Base-by-base conservation (phyloP, 2,888 invertebrate genomes). In the Bellardia pandia region DNA sequence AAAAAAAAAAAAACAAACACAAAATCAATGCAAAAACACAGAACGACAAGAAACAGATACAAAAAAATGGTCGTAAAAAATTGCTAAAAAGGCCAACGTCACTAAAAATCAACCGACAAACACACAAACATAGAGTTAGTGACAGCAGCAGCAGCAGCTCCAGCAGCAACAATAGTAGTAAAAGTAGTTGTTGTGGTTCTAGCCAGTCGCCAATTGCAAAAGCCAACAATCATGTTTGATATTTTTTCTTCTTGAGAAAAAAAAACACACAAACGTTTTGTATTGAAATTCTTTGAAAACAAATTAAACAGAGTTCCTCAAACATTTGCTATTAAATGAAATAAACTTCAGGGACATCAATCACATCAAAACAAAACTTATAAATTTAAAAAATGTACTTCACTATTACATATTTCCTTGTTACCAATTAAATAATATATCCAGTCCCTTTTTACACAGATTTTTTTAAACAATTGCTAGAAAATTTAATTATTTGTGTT, bases 1-100 rank as follows among this genome's bases (percentile, higher is more conserved):
- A 69, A 58, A 58, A 58, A 48, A 33, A 68, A 0, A 23, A 23
- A 23, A 23, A 16, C 7, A 56, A 56, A 77, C 48, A 56, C 42
- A 56, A 69, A 69, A 62, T 62, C 62, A 83, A 83, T 76, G 82
- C 62, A 83, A 71, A 45, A 83, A 69, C 42, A 30, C 51, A 51
- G 48, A 69, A 51, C 56, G 51, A 79, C 45, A 60, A 48, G 40
- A 71, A 51, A 79, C 16, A 71, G n/a, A 69, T 16, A 60, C 42
- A 48, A 69, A 53, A 23, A 79, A 71, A 76, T 40, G n/a, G 9
- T 64, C 16, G 40, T n/a, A 62, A 60, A 58, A 62, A 82, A 53
- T 62, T 56, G 69, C 11, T 62, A 69, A 75, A 82, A 83, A 83
- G 69, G 82, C 76, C 82, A 82, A 82, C 82, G 76, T 76, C 66